These are phyloP conservation scores for Lagothrix lagotricha DNA, from an alignment of 2,797 vertebrate species.

Conservation along the genomic window DNA sequence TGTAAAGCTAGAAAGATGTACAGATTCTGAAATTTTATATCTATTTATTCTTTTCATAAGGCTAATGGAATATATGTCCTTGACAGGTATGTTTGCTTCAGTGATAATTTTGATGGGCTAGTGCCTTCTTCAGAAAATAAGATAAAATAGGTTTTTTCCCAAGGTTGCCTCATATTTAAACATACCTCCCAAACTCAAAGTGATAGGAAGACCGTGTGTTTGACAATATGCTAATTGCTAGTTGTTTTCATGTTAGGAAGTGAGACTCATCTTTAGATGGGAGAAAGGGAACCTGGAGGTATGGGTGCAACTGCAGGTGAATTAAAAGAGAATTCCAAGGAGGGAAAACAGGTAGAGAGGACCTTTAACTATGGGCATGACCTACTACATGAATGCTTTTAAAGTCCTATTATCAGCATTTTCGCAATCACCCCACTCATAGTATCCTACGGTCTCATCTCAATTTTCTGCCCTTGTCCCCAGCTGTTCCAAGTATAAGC, in stretches of 20 bases:
- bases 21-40: background rate
- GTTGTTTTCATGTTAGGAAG: background rate
- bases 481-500: background rate
- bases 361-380: background rate
- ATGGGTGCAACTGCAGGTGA: background rate
- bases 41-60: background rate
- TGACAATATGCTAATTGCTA: background rate
- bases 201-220: background rate
- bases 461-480: background rate
- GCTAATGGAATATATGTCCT: background rate
- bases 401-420: background rate
- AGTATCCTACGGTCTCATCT: background rate
- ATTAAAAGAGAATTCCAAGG: background rate
- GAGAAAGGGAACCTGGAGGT: background rate
- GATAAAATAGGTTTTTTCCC: background rate
- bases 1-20: background rate
- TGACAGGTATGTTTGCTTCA: background rate
- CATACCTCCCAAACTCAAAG: background rate
- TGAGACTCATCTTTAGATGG: background rate
- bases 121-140: background rate
- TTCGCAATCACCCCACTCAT: background rate
- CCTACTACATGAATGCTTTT: background rate
- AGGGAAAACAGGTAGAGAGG: background rate
- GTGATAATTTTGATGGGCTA: background rate
- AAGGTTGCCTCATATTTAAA: constrained; percentile 7